phyloP scores from a whole-genome alignment of 2,113 vertebrate species.

The Glaucidium brasilianum region DNA sequence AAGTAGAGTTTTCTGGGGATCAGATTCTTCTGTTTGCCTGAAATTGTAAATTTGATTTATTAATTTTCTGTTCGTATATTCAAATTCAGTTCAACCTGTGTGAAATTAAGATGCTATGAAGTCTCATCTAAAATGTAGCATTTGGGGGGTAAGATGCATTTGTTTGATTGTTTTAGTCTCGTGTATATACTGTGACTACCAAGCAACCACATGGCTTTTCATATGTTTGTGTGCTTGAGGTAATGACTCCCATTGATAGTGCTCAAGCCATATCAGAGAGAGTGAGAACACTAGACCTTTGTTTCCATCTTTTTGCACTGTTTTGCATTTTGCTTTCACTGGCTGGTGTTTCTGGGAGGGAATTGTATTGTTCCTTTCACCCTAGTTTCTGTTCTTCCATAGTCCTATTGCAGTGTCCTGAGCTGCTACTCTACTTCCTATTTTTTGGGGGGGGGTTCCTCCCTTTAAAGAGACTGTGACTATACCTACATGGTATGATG shows the following conservation, averaged over 20 bases:
- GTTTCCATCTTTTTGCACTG: background rate
- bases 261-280: background rate
- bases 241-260: background rate
- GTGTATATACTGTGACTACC: background rate
- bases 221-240: background rate
- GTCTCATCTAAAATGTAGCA: background rate
- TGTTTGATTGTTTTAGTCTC: background rate
- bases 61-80: background rate
- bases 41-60: background rate
- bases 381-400: background rate
- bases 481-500: background rate
- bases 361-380: background rate
- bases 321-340: background rate
- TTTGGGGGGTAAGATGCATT: background rate
- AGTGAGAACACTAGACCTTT: background rate
- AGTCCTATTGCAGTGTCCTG: background rate
- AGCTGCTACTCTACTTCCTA: background rate
- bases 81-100: background rate
- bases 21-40: background rate
- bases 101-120: background rate
- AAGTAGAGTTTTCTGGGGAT: background rate
- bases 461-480: background rate
- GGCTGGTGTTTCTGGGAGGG: background rate
- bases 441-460: background rate
- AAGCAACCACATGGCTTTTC: background rate